Percentiles rank a stretch among this genome's conserved stretches.
Conservation (phyloP, 2,113 vertebrate genomes). For the Poecile atricapillus region DNA sequence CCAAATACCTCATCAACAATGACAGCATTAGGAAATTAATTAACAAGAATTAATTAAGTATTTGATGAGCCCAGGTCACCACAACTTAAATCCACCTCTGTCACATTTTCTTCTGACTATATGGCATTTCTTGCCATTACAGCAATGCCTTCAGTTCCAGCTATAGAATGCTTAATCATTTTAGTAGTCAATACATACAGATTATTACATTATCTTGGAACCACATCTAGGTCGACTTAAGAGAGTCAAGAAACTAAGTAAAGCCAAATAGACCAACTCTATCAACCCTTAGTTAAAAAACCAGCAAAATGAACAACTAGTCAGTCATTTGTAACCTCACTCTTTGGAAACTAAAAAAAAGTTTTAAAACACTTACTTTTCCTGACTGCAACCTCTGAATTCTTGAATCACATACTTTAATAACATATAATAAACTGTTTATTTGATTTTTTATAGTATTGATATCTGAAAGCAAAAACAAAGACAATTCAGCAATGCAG, state of each 20-base stretch:
- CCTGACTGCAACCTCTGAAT: conserved; percentile 96
- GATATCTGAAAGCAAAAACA: conserved; percentile 84
- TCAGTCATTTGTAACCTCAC: background rate
- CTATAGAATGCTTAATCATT: background rate
- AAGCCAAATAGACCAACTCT: background rate
- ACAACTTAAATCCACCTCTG: background rate
- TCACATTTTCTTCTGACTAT: background rate
- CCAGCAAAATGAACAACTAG: background rate
- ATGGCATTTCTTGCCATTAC: background rate
- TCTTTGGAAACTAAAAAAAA: background rate
- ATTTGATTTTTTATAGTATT: conserved; percentile 99
- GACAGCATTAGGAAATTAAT: background rate
- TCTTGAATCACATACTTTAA: conserved; percentile 98
- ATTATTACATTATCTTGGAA: background rate
- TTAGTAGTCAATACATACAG: background rate
- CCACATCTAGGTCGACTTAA: background rate
- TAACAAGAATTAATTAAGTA: background rate
- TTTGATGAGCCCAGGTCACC: background rate
- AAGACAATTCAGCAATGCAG: background rate
- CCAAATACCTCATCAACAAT: background rate
- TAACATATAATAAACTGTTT: conserved; percentile 98
- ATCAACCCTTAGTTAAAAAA: background rate
- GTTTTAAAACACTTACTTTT: conserved; percentile 82
- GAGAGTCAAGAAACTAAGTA: background rate
- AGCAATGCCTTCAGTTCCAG: background rate